Percentiles rank a stretch among this genome's conserved stretches.
phyloP scores from a whole-genome alignment of 2,113 vertebrate species.

The Athene cunicularia region DNA sequence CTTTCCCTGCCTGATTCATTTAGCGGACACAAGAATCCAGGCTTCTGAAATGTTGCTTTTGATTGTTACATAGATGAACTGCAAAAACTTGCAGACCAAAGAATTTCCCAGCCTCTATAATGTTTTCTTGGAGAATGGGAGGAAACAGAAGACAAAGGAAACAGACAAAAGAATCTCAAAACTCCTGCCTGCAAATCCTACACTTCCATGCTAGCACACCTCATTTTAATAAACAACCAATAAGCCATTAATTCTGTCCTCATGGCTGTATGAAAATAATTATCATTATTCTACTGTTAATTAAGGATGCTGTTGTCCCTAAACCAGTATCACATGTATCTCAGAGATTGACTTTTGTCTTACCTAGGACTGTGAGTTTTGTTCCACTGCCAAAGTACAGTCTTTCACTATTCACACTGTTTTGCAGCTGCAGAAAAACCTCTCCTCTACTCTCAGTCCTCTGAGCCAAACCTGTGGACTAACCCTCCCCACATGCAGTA shows the following conservation, averaged over 20 bases:
- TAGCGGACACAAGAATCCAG: not conserved
- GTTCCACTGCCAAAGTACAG: conserved; percentile 73
- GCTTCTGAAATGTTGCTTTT: conserved; percentile 25
- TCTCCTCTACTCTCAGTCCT: not conserved
- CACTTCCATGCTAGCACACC: not conserved
- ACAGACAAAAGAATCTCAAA: not conserved
- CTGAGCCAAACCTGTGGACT: not conserved
- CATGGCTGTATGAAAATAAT: not conserved
- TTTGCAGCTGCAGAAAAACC: conserved; percentile 69
- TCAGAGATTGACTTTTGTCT: not conserved
- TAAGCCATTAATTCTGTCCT: not conserved
- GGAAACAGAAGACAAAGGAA: not conserved
- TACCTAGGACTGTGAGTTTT: conserved; percentile 71
- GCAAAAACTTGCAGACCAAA: not conserved
- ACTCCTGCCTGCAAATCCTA: not conserved
- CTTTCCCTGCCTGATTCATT: not conserved
- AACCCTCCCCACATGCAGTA: not conserved
- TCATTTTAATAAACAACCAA: not conserved
- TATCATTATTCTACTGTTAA: not conserved
- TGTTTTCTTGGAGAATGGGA: not conserved
- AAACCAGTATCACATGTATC: not conserved
- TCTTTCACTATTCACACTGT: conserved; percentile 73
- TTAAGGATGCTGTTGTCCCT: not conserved
- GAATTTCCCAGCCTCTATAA: not conserved
- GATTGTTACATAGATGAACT: not conserved